A percentile compares a stretch with the other conserved stretches of the same genome.
Conservation (phyloP, 2,888 invertebrate genomes). For the Sclerodermus sp. region DNA sequence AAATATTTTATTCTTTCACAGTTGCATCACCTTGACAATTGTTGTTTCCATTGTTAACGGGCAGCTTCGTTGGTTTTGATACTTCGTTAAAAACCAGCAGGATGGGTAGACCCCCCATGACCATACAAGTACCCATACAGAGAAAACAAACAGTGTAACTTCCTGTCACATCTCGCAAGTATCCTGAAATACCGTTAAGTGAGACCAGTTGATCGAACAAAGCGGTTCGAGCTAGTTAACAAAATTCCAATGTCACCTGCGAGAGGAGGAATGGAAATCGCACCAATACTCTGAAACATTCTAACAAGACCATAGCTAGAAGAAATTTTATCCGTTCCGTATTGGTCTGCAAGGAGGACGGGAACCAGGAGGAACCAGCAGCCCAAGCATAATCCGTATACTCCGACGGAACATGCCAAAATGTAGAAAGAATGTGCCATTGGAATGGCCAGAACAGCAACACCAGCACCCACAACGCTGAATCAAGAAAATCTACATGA, state of each 20-base stretch:
- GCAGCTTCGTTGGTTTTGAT: slow-evolving; percentile 38
- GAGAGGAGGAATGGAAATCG: slow-evolving; percentile 71
- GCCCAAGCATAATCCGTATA: slow-evolving; percentile 73
- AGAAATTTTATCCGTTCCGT: slow-evolving; percentile 74
- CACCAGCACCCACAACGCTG: slow-evolving; percentile 71
- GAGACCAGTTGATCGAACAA: neutral
- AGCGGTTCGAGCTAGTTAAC: neutral
- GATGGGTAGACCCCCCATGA: slow-evolving; percentile 69
- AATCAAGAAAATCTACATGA: too few species aligned
- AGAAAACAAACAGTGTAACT: slow-evolving; percentile 74
- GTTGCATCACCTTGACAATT: slow-evolving; percentile 29
- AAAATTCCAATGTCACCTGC: neutral
- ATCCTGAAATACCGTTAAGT: slow-evolving; percentile 56
- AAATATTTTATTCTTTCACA: slow-evolving; percentile 36
- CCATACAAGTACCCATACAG: slow-evolving; percentile 78
- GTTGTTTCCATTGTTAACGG: slow-evolving; percentile 31
- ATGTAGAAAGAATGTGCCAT: slow-evolving; percentile 68
- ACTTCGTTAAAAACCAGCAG: slow-evolving; percentile 57
- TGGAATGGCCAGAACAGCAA: slow-evolving; percentile 70
- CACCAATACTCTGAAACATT: slow-evolving; percentile 76
- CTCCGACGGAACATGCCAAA: slow-evolving; percentile 68
- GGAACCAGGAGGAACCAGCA: slow-evolving; percentile 78
- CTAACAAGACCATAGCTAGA: slow-evolving; percentile 75
- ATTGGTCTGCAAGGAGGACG: slow-evolving; percentile 72
- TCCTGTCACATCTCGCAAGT: slow-evolving; percentile 70